A percentile compares a stretch with the other conserved stretches of the same genome.
Conservation (phyloP, 2,113 vertebrate genomes). For the Butastur rufipennis region DNA sequence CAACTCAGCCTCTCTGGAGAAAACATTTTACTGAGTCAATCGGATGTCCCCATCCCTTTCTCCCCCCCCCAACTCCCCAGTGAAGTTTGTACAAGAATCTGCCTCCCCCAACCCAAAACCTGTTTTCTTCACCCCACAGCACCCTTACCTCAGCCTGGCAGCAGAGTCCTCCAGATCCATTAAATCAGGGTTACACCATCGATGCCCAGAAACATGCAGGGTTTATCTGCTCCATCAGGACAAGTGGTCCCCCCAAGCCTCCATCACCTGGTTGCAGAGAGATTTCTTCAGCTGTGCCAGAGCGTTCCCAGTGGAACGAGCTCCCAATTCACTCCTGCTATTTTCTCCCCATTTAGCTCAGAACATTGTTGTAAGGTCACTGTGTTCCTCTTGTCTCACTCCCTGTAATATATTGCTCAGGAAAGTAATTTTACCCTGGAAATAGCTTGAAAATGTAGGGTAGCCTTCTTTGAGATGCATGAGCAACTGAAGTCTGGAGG, state of each 20-base stretch:
- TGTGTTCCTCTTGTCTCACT: not conserved
- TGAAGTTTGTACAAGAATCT: not conserved
- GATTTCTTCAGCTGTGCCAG: not conserved
- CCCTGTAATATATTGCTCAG: not conserved
- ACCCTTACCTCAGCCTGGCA: not conserved
- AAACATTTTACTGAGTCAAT: not conserved
- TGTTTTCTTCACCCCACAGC: not conserved
- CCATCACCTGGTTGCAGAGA: fast-evolving
- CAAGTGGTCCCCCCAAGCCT: not conserved
- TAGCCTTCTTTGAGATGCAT: not conserved
- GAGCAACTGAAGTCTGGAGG: not conserved
- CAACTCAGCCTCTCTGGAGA: not conserved
- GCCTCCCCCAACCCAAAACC: not conserved
- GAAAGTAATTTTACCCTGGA: not conserved
- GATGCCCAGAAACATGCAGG: not conserved
- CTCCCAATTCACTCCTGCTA: not conserved
- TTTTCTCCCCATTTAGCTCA: not conserved
- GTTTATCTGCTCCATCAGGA: not conserved
- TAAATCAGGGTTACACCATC: fast-evolving
- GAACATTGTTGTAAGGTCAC: not conserved
- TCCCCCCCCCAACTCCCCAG: not conserved
- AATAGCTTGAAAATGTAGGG: not conserved
- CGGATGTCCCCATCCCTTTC: not conserved
- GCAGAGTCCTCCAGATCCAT: not conserved
- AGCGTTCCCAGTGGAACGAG: fast-evolving